Base-by-base conservation (phyloP, 2,113 vertebrate species). In the Macroglossus sobrinus region DNA sequence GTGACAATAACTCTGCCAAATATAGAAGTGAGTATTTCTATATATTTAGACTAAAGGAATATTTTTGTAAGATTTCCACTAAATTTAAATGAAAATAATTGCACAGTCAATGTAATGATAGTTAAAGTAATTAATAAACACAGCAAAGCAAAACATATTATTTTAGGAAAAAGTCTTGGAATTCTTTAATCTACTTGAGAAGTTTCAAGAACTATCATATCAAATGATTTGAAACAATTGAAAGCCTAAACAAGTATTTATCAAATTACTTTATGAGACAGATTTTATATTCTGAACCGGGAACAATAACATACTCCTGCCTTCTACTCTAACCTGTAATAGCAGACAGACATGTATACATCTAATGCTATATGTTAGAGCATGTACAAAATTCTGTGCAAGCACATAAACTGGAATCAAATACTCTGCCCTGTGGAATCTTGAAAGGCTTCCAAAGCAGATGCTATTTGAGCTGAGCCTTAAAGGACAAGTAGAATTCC, bases 1-100 rank as follows among this genome's bases (percentile, higher is more conserved):
- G 99, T 99, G 98, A 99, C 99, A 33, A 99, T 99, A 97, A 99
- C 99, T 0, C 97, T 99, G 94, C 99, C 99, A 85, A 99, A 99
- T 97, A 99, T 99, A 97, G 99, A 99, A 99, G 99, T 99, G 94
- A 97, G 98, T 95, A 89, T 96, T 89, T 96, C n/a, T 92, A 11
- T 82, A 33, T 57, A 72, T 94, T 92, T 81, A 80, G 38, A 61
- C 64, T 74, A 88, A 86, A 71, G 26, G 40, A 18, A 53, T 78
- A 16, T 66, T 89, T 76, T 92, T 68, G 24, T n/a, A 92, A 63
- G 5, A 91, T 89, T 86, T 66, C 10, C 33, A 72, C 26, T 95
- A 66, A 93, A 71, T 84, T 66, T 90, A 90, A 74, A 63, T 71
- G 53, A 84, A 93, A 96, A 84, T 61, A 76, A 76, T 90, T 93